Conservation (phyloP, 2,888 invertebrate genomes). For the Enchytraeus crypticus region DNA sequence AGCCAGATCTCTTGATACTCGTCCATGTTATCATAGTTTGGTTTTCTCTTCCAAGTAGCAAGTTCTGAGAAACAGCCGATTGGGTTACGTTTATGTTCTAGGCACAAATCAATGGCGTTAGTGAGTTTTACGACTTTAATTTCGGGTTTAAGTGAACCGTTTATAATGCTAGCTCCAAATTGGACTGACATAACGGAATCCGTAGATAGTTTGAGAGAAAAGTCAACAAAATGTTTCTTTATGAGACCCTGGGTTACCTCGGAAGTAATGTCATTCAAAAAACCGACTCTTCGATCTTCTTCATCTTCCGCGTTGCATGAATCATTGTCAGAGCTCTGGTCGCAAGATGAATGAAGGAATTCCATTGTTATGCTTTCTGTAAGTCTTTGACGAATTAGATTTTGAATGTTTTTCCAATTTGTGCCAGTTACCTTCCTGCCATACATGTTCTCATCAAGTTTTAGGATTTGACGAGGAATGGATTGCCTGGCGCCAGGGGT, state of each 20-base stretch:
- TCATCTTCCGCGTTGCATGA: not conserved
- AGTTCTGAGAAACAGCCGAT: constrained; percentile 31
- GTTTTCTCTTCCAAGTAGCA: not conserved
- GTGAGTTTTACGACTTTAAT: constrained; percentile 37
- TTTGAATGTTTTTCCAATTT: not conserved
- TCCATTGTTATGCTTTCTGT: not conserved
- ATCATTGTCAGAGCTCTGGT: not conserved
- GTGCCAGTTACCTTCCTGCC: not conserved
- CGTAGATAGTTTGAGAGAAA: not conserved
- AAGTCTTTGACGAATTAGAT: not conserved
- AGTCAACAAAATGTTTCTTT: not conserved
- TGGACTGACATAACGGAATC: not conserved
- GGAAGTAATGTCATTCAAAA: not conserved
- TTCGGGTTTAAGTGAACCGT: constrained; percentile 33
- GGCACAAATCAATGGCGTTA: constrained; percentile 35
- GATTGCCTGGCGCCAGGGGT: not conserved
- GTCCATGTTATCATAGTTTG: constrained; percentile 26
- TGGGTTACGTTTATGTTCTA: constrained; percentile 33
- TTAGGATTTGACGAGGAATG: not conserved
- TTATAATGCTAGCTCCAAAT: not conserved
- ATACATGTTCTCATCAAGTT: not conserved
- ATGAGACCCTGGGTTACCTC: not conserved
- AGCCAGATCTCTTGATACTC: constrained; percentile 36
- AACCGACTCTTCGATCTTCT: not conserved
- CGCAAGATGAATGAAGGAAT: no score